Evolutionary conservation across 2,797 vertebrate genomes (phyloP), one percentile per base, ranked within the genome.

Genomic region (Decapterus maruadsi): DNA sequence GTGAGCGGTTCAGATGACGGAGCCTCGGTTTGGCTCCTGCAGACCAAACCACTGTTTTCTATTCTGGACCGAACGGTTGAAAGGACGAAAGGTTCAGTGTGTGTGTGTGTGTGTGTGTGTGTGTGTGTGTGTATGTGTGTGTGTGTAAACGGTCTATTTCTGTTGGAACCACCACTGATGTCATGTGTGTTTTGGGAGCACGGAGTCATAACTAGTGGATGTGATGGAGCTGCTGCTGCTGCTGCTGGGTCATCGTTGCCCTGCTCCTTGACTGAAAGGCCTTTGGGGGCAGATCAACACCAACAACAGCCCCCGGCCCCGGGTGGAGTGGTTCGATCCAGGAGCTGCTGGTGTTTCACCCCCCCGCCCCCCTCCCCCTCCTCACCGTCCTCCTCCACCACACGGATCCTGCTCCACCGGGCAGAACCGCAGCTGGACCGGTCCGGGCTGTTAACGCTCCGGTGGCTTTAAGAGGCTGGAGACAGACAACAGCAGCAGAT

Each of bases 391-490:
- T n/a, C 26, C 26, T 26, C 26, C 26, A 26, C 26, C n/a, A 16
- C 45, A 62, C 22, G 62, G 65, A 43, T 72, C 72, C 16, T 56
- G 72, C 68, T 66, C 73, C 38, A 77, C 77, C 77, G 85, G 82
- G 86, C 78, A 86, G 73, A 87, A 87, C 77, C 57, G 53, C 73
- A 68, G 61, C 26, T 26, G 26, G 26, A 80, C 61, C 56, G 51
- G 59, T 58, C 46, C 40, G 17, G 17, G 40, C 72, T 81, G 26
- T 88, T 83, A 81, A 80, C 40, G 78, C 81, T 77, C 56, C 46
- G 58, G 64, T 73, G 82, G 77, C 54, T 84, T 90, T 86, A 80
- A 86, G 64, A 79, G 71, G 63, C 63, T 78, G 80, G 75, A 83
- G 83, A 62, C 66, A 73, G 84, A 62, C 63, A 60, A 67, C 45